phyloP scores from a whole-genome alignment of 2,888 invertebrate species.

The Andrena dorsata region DNA sequence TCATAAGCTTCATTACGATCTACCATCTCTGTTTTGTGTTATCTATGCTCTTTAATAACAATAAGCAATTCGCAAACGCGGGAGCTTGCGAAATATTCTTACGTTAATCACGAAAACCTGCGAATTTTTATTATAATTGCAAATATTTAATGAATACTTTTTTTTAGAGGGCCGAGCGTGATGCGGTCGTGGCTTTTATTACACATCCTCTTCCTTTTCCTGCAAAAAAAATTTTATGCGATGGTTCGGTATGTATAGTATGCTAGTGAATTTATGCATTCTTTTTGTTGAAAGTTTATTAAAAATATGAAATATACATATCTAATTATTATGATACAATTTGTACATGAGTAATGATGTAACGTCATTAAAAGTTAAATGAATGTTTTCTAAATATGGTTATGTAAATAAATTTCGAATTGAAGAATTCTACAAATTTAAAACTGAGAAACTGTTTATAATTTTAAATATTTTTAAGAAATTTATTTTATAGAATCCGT shows the following conservation, averaged over 20 bases:
- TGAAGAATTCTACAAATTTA: background rate
- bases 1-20: background rate
- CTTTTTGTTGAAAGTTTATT: conserved; percentile 66
- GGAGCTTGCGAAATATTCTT: background rate
- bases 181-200: too few relatives aligned
- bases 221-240: too few relatives aligned
- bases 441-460: conserved; percentile 5
- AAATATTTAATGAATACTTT: background rate
- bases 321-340: conserved; percentile 66
- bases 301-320: conserved; percentile 71
- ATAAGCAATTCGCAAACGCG: background rate
- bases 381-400: conserved; percentile 1
- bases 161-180: too few relatives aligned
- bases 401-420: conserved; percentile 20
- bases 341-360: conserved; percentile 49
- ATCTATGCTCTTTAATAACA: background rate
- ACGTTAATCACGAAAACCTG: background rate
- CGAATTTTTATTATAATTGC: background rate
- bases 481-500: conserved; percentile 16
- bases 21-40: conserved; percentile 4
- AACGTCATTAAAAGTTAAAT: conserved; percentile 17
- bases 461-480: background rate
- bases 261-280: too few relatives aligned
- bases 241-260: too few relatives aligned
- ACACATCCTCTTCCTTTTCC: too few relatives aligned